Evolutionary conservation across 2,797 vertebrate species (phyloP), one percentile per base, ranked within the genome.

Genomic region (Pteropus rufus): DNA sequence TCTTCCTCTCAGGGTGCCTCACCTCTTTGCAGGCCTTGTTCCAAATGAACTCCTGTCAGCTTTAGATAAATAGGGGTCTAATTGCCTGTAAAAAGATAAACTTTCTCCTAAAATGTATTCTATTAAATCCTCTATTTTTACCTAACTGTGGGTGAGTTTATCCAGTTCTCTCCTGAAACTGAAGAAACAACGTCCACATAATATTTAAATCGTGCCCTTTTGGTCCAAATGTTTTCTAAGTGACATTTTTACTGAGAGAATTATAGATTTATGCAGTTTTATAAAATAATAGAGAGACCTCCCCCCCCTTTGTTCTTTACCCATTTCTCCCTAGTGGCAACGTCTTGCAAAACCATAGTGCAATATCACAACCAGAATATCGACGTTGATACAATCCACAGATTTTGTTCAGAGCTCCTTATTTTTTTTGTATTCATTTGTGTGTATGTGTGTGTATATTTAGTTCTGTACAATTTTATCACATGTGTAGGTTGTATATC

Each of bases 121-220:
- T 31, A 15, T 92, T 36, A 65, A 89, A 76, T 86, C 49, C 54
- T 62, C 49, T 93, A 65, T 81, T 92, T 87, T 72, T 65, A 62
- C 49, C 3, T 29, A 10, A 46, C 60, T 36, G 8, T 62, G 46
- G 46, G 58, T 84, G 60, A 94, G 31, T 82, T 91, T 70, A 80
- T 90, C 16, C 15, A 73, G 41, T 73, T 95, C 49, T 44, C 89
- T 73, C 21, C 56, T 77, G 76, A 96, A 69, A 72, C 60, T 75
- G 62, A 94, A 69, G 31, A 52, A 56, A 46, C 46, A 12, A 10
- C 24, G 10, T 36, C 80, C 23, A 29, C 46, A 52, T 10, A 34
- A 41, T 58, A 31, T 58, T 96, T 81, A 76, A 84, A 87, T 80
- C 54, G 76, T 39, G 23, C 8, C 77, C 69, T 83, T 1, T 89